These are phyloP conservation scores for Galerucella calmariensis DNA, from an alignment of 2,888 invertebrate species.

Conservation along the genomic window DNA sequence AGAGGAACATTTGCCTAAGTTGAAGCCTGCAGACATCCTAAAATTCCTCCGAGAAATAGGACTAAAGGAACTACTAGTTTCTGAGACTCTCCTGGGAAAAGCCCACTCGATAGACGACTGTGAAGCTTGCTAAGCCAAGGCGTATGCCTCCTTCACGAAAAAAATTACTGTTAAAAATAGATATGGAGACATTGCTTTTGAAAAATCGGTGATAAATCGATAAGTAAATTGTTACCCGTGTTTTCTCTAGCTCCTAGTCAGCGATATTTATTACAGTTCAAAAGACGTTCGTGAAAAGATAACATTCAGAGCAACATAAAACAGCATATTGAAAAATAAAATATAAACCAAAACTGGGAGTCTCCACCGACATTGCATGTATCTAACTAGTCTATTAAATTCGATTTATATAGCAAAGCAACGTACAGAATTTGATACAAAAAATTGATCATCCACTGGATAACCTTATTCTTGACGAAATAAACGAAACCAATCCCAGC, in stretches of 20 bases:
- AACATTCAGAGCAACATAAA: constrained; percentile 18
- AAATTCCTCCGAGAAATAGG: too few relatives aligned
- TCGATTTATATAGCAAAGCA: constrained; percentile 19
- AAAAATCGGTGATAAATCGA: too few relatives aligned
- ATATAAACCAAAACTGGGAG: constrained; percentile 12
- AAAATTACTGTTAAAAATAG: too few relatives aligned
- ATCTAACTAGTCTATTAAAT: constrained; percentile 27
- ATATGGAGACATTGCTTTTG: too few relatives aligned
- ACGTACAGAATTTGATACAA: constrained; percentile 24
- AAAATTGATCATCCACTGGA: constrained; percentile 22
- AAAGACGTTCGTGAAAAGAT: background rate
- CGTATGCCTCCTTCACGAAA: too few relatives aligned
- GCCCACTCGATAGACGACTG: too few relatives aligned
- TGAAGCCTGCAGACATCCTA: too few relatives aligned
- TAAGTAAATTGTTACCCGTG: too few relatives aligned
- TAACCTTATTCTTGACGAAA: constrained; percentile 23
- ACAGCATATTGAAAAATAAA: constrained; percentile 30
- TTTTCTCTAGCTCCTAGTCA: background rate
- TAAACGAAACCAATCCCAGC: constrained; percentile 25
- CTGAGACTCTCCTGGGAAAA: too few relatives aligned
- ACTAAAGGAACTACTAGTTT: too few relatives aligned
- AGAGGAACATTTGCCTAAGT: too few relatives aligned
- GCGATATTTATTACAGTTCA: background rate
- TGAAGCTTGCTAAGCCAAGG: too few relatives aligned
- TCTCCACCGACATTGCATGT: constrained; percentile 21